Conservation (phyloP, 2,888 invertebrate species). For the Thumatha senex region DNA sequence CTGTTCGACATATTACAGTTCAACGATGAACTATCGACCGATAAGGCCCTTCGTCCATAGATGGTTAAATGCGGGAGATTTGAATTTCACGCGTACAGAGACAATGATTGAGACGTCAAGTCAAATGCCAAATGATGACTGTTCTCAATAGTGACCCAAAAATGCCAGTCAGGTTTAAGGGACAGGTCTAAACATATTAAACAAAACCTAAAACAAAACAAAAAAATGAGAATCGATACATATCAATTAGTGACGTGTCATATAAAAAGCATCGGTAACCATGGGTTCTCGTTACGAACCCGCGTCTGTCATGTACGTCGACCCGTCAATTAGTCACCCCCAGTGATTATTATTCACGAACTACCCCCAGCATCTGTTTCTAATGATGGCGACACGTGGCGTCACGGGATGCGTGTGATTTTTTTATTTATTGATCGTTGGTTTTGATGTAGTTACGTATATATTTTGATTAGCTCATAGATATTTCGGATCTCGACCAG, state of each 20-base stretch:
- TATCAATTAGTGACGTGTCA: not conserved
- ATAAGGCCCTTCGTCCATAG: too few relatives aligned
- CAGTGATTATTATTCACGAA: conserved; percentile 57
- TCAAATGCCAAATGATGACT: too few relatives aligned
- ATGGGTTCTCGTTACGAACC: conserved; percentile 21
- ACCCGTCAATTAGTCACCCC: conserved; percentile 54
- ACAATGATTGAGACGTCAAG: too few relatives aligned
- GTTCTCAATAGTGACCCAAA: too few relatives aligned
- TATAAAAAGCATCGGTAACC: conserved; percentile 17
- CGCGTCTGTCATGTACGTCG: conserved; percentile 41
- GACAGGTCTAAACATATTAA: too few relatives aligned
- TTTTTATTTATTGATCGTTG: conserved; percentile 18
- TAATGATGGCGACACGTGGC: conserved; percentile 62
- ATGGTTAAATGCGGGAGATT: too few relatives aligned
- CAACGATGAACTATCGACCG: too few relatives aligned
- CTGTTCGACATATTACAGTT: too few relatives aligned
- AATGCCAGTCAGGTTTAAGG: too few relatives aligned
- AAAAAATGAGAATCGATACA: not conserved
- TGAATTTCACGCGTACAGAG: too few relatives aligned
- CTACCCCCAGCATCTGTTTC: conserved; percentile 59
- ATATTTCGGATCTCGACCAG: not conserved
- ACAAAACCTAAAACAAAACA: not conserved
- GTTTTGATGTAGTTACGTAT: conserved; percentile 10
- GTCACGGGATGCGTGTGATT: conserved; percentile 17
- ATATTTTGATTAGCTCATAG: conserved; percentile 3